These are phyloP conservation scores for Zosterops borbonicus DNA, from an alignment of 2,113 vertebrate species.

Conservation along the genomic window DNA sequence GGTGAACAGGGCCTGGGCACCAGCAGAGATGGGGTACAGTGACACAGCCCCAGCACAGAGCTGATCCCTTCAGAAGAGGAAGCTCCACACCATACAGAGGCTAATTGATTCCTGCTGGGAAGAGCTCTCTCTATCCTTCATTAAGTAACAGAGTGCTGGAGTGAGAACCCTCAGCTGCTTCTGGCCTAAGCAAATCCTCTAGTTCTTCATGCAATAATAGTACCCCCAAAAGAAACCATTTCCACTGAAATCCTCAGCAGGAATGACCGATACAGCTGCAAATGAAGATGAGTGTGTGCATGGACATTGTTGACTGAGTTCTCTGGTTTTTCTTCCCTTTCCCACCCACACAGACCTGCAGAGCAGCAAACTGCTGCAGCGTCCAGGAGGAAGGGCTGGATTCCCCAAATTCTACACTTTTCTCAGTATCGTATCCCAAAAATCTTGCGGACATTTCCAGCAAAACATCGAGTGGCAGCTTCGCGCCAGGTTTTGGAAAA, in stretches of 20 bases:
- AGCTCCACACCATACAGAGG: accelerated
- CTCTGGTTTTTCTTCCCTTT: not conserved
- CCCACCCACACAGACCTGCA: too few species aligned
- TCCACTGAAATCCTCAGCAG: not conserved
- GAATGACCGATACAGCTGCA: accelerated
- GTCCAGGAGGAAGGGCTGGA: not conserved
- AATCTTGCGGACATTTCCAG: accelerated
- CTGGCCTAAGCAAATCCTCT: not conserved
- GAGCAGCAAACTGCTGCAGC: accelerated
- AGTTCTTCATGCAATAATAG: accelerated
- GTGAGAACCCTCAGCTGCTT: not conserved
- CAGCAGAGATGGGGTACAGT: not conserved
- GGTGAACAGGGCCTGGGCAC: constrained; percentile 86
- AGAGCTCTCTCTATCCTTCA: accelerated
- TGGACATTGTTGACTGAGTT: accelerated
- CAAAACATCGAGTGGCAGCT: accelerated
- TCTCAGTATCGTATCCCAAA: not conserved
- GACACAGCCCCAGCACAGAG: not conserved
- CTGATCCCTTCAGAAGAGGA: accelerated
- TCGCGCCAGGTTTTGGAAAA: accelerated
- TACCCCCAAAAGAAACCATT: accelerated
- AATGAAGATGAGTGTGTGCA: accelerated
- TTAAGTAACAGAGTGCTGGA: accelerated
- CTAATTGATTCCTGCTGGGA: not conserved
- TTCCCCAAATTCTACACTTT: too few species aligned